These are phyloP conservation scores for Itoplectis maculator DNA, from an alignment of 2,888 invertebrate genomes.

Conservation along the genomic window DNA sequence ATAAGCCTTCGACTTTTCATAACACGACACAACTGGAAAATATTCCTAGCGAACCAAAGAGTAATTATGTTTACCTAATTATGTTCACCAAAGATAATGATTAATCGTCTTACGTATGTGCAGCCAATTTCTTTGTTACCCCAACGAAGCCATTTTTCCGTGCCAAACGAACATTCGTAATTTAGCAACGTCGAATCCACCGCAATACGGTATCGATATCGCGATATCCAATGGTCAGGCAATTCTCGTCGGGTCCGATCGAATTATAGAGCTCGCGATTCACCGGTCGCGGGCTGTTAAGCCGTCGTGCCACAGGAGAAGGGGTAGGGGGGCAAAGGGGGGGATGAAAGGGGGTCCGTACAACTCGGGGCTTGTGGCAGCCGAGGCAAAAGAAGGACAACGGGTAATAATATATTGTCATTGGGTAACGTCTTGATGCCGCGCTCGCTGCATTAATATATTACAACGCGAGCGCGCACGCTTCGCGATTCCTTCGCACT, in stretches of 20 bases:
- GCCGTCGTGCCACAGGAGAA: conserved; percentile 67
- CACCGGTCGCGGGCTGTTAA: conserved; percentile 69
- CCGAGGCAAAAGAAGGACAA: conserved; percentile 71
- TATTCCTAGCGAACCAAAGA: no score
- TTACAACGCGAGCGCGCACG: conserved; percentile 72
- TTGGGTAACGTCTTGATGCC: conserved; percentile 79
- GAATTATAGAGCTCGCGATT: conserved; percentile 71
- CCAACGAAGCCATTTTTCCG: no score
- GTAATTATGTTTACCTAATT: no score
- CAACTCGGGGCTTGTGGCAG: conserved; percentile 44
- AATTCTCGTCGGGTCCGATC: conserved; percentile 64
- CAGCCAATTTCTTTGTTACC: no score
- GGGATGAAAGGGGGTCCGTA: conserved; percentile 32
- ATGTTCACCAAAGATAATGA: no score
- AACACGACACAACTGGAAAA: no score
- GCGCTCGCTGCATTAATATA: conserved; percentile 75
- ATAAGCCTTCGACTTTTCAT: no score
- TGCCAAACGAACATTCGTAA: no score
- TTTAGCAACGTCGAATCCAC: background rate
- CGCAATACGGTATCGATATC: conserved; percentile 9
- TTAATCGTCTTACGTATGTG: background rate
- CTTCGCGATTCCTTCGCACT: conserved; percentile 44
- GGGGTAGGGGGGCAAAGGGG: conserved; percentile 3
- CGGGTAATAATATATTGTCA: conserved; percentile 80
- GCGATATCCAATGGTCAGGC: conserved; percentile 58